These are phyloP conservation scores for Elaphurus davidianus DNA, from an alignment of 2,113 vertebrate genomes.

Conservation along the genomic window DNA sequence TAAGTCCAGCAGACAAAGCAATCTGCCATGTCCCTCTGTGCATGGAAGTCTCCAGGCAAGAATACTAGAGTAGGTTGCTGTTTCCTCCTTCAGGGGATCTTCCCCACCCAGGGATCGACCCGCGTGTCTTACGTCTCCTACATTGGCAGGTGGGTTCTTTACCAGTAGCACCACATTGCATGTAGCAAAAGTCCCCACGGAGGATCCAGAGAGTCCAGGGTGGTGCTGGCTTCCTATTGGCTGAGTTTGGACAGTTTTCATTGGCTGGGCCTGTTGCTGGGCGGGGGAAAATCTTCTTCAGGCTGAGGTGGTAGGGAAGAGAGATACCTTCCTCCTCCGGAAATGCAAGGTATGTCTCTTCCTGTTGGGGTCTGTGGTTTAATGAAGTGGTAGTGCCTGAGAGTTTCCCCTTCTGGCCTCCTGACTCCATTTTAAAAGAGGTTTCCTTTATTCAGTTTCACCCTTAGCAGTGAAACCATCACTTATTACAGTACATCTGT, in stretches of 20 bases:
- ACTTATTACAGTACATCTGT: not conserved
- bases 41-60: not conserved
- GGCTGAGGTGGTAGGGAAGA: not conserved
- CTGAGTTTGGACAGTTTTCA: not conserved
- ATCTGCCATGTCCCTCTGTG: not conserved
- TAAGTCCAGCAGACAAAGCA: not conserved
- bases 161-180: not conserved
- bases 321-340: not conserved
- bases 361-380: not conserved
- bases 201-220: not conserved
- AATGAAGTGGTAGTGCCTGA: not conserved
- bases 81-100: not conserved
- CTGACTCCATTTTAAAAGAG: not conserved
- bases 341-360: not conserved
- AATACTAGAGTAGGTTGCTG: not conserved
- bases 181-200: rapidly evolving
- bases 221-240: not conserved
- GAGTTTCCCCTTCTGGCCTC: not conserved
- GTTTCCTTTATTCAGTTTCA: not conserved
- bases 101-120: not conserved
- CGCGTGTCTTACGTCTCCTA: not conserved
- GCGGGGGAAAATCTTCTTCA: not conserved
- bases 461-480: not conserved
- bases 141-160: not conserved
- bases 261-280: not conserved